These are phyloP conservation scores for Stenodera caucasica DNA, from an alignment of 2,888 invertebrate species.

Conservation along the genomic window DNA sequence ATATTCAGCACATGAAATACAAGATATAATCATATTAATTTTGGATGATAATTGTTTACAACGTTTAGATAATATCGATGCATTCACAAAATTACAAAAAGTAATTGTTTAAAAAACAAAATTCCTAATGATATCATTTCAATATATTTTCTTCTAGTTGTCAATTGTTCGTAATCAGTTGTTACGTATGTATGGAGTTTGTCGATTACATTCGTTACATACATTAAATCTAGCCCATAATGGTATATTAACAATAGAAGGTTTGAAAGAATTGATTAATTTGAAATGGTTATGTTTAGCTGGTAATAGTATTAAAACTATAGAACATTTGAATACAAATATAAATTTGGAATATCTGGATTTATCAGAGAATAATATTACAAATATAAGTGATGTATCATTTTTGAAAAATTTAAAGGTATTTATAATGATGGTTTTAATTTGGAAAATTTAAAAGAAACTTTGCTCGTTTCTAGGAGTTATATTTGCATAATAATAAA, in stretches of 20 bases:
- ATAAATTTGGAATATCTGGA: conserved; percentile 81
- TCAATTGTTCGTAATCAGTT: conserved; percentile 85
- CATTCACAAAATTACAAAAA: conserved; percentile 75
- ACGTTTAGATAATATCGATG: conserved; percentile 84
- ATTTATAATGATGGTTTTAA: conserved; percentile 30
- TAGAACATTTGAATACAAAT: conserved; percentile 85
- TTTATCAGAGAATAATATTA: conserved; percentile 86
- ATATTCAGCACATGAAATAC: conserved; percentile 70
- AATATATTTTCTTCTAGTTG: conserved; percentile 62
- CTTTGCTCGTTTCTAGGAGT: conserved; percentile 63
- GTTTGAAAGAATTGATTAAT: conserved; percentile 79
- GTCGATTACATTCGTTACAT: conserved; percentile 76
- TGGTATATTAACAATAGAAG: conserved; percentile 86
- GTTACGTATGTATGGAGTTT: conserved; percentile 84
- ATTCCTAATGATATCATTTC: not conserved
- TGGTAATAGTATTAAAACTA: conserved; percentile 91
- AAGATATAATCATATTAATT: conserved; percentile 67
- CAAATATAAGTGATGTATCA: conserved; percentile 82
- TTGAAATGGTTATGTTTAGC: conserved; percentile 80
- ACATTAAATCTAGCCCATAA: conserved; percentile 85
- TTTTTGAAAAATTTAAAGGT: conserved; percentile 82
- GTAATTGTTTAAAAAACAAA: conserved; percentile 54
- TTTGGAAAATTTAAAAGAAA: conserved; percentile 9
- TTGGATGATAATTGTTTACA: conserved; percentile 87
- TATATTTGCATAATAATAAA: conserved; percentile 84